These are phyloP conservation scores for Dendronephthya gigantea DNA, from an alignment of 64 coral and sea anemone genomes.

Conservation along the genomic window DNA sequence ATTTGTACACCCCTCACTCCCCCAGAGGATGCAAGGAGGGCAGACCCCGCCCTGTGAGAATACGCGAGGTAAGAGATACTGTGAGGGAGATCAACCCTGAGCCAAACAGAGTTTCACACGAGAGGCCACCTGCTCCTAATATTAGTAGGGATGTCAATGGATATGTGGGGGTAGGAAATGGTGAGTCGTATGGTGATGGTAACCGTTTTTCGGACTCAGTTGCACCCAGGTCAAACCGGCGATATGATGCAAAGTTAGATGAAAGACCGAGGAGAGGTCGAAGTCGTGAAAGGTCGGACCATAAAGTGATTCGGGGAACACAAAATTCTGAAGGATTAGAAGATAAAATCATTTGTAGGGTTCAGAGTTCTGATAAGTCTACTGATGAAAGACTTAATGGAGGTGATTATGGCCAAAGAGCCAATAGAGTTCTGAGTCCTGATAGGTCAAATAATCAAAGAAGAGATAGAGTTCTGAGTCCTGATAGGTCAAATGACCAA, in stretches of 20 bases:
- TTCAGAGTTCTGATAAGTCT: neutral
- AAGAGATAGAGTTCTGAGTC: neutral
- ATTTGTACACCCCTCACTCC: neutral
- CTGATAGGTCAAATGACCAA: neutral
- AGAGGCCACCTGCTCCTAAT: neutral
- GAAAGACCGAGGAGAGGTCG: no score
- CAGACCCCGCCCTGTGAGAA: neutral
- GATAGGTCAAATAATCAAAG: neutral
- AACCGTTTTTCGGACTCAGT: no score
- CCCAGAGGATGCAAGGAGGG: neutral
- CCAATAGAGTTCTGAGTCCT: neutral
- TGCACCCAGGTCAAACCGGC: no score
- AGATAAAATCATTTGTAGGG: neutral
- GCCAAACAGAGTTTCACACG: neutral
- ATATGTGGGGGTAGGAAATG: no score
- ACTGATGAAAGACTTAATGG: neutral
- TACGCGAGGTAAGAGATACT: neutral
- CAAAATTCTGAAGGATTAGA: no score
- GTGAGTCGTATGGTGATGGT: no score
- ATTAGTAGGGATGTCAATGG: no score
- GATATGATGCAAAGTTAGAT: no score
- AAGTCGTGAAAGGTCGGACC: no score
- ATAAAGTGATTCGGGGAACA: no score
- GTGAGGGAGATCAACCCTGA: neutral
- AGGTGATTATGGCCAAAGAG: no score